These are phyloP conservation scores for Botrylloides violaceus DNA, from an alignment of 23 tunicate genomes.

Conservation along the genomic window DNA sequence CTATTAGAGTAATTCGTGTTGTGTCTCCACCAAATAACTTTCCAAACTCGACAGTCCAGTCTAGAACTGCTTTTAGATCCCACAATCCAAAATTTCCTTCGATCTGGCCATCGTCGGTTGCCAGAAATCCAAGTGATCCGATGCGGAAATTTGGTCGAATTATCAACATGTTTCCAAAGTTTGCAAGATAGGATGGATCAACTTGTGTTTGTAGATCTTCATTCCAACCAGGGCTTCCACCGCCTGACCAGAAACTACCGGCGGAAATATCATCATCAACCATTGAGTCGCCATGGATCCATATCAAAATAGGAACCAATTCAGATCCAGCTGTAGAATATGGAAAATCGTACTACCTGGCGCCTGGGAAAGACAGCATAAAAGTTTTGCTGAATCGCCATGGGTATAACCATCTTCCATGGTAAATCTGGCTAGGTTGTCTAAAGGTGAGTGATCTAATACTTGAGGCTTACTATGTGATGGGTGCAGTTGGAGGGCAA, in stretches of 20 bases:
- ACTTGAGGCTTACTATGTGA: no score
- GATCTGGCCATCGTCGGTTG: conserved; percentile 11
- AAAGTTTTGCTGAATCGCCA: no score
- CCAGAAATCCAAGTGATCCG: conserved; percentile 32
- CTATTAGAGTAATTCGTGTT: conserved; percentile 18
- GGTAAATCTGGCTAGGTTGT: neutral
- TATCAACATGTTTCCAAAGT: conserved; percentile 1
- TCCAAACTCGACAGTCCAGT: conserved; percentile 34
- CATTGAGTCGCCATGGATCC: conserved; percentile 12
- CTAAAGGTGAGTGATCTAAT: neutral
- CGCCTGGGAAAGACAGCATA: no score
- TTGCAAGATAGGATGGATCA: conserved; percentile 9
- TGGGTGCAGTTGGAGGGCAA: no score
- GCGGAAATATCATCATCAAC: neutral
- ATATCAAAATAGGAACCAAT: conserved; percentile 10
- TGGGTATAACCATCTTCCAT: no score
- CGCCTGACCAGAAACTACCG: conserved; percentile 23
- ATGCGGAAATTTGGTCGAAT: conserved; percentile 17
- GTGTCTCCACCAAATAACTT: conserved; percentile 29
- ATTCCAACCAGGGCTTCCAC: conserved; percentile 6
- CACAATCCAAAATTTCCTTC: conserved; percentile 42
- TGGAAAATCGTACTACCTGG: neutral
- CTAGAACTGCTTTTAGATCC: conserved; percentile 30
- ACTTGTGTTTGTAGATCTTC: neutral
- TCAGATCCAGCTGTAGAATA: neutral